Conservation (phyloP, 2,888 invertebrate species). For the Stenodema calcarata region DNA sequence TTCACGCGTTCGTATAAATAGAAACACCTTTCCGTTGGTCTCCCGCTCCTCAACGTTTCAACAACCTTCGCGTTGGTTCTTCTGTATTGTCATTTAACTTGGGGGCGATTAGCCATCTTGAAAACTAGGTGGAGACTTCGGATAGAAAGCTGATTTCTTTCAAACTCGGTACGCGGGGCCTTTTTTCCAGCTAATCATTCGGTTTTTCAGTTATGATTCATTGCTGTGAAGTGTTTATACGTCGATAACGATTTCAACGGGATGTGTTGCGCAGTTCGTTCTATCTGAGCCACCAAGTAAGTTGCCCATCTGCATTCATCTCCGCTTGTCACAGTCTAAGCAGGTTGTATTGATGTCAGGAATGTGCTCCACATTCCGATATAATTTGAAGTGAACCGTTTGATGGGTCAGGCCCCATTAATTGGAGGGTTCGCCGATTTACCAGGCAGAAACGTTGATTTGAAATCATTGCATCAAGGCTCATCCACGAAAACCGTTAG, state of each 20-base stretch:
- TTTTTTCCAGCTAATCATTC: background rate
- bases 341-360: background rate
- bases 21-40: background rate
- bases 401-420: background rate
- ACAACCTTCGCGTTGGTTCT: background rate
- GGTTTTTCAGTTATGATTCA: background rate
- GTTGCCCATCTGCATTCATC: background rate
- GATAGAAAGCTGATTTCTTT: slow-evolving; percentile 23
- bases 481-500: too few relatives aligned
- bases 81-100: slow-evolving; percentile 18
- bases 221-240: slow-evolving; percentile 27
- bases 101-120: slow-evolving; percentile 35
- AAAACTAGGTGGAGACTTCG: slow-evolving; percentile 31
- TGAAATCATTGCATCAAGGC: background rate
- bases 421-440: background rate
- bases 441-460: background rate
- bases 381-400: background rate
- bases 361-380: background rate
- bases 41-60: background rate
- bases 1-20: background rate
- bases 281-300: slow-evolving; percentile 11
- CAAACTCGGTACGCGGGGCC: background rate
- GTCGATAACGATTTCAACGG: slow-evolving; percentile 16
- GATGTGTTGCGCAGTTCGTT: slow-evolving; percentile 30
- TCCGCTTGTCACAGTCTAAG: background rate